phyloP scores from a whole-genome alignment of 2,888 invertebrate species.

The Platynereis dumerilii region DNA sequence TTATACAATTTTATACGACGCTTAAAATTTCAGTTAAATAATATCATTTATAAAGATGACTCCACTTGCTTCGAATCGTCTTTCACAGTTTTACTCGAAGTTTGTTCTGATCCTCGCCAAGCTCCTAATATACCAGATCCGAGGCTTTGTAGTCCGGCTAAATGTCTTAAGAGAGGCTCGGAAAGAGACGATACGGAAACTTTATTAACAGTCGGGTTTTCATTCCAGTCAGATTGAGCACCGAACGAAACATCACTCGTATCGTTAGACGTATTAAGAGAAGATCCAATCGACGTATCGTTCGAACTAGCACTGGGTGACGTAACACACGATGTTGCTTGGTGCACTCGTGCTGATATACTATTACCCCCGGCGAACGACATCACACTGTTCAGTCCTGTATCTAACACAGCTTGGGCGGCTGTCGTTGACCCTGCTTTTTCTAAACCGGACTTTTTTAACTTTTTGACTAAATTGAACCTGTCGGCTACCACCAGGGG shows the following conservation, averaged over 20 bases:
- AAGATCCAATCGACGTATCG: neutral
- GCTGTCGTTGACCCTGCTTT: slow-evolving; percentile 8
- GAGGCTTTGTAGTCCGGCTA: neutral
- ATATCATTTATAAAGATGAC: no score
- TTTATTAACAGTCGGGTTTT: neutral
- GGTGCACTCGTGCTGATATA: neutral
- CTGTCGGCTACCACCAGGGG: slow-evolving; percentile 12
- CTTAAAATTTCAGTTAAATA: no score
- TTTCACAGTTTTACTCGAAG: no score
- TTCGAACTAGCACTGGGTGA: neutral
- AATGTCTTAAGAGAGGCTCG: slow-evolving; percentile 1
- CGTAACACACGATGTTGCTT: neutral
- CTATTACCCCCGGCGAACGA: neutral
- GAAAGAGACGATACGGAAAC: neutral
- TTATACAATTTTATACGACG: no score
- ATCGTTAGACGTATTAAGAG: neutral
- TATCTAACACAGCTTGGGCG: slow-evolving; percentile 13
- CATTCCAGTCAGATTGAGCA: neutral
- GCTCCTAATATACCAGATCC: no score
- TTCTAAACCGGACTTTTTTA: slow-evolving; percentile 12
- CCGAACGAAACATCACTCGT: neutral
- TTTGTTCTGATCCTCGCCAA: no score
- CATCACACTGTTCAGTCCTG: slow-evolving; percentile 21
- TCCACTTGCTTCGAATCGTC: no score
- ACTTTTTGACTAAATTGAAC: slow-evolving; percentile 11